Evolutionary conservation across 1,140 invertebrate species (phyloP), one percentile per base, ranked within the genome.

Genomic region (Macrocentrus cingulum): DNA sequence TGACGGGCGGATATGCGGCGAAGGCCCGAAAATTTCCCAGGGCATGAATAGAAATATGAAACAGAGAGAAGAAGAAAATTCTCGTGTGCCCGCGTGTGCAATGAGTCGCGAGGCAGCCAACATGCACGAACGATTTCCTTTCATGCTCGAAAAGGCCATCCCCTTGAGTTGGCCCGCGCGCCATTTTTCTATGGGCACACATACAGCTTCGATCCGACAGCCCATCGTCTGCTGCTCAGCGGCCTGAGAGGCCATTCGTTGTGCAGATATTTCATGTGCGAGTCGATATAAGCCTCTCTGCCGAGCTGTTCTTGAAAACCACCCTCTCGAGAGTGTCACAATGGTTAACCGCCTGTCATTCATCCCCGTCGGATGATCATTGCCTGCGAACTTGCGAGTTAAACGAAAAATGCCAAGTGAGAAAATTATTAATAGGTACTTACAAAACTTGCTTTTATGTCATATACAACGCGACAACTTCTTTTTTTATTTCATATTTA

Each of bases 41-140:
- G 15, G 55, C n/a, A 57, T 57, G 45, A 57, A 57, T 49, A n/a
- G 45, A 57, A 57, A 57, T 57, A 57, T 49, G 50, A 57, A 57
- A 57, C 32, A 34, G 34, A 49, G 55, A 53, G 50, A 41, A 37
- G 15, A 45, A 49, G 36, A 46, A 16, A 20, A 48, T 46, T 36
- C 7, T 52, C 25, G 9, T 29, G 25, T 29, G 25, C 22, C 16
- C 18, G 23, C 15, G 36, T 52, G 13, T 29, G 36, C 41, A 53
- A 60, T 36, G 51, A 45, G 56, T 37, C 18, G 36, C 20, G 42
- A 45, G 13, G 52, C 42, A 23, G 25, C 39, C 3, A 23, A 45
- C 22, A 60, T 55, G 51, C 58, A 49, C 51, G 50, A 60, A 25
- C 42, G 51, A 60, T 54, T 60, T 60, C 36, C 42, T 22, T 60